These are phyloP conservation scores for Cryptocephalus primarius DNA, from an alignment of 2,888 invertebrate species.

Conservation along the genomic window DNA sequence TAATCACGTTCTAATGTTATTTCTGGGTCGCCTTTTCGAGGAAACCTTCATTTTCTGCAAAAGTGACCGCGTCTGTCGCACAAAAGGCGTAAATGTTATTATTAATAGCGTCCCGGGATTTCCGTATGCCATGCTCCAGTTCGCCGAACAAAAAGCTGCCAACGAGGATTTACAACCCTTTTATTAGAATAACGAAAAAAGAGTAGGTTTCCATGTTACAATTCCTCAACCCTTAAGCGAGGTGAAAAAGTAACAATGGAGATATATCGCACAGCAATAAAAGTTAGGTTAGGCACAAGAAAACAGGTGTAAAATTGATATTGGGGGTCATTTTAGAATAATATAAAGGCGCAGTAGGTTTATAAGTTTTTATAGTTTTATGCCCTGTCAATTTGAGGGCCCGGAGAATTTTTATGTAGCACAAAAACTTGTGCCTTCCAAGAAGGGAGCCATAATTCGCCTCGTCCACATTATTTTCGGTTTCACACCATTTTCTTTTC, in stretches of 20 bases:
- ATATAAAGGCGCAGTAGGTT: conserved; percentile 3
- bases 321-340: conserved; percentile 7
- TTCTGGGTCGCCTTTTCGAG: too few relatives aligned
- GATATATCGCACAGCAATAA: conserved; percentile 18
- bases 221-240: conserved; percentile 9
- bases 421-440: conserved; percentile 7
- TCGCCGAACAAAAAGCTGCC: conserved; percentile 14
- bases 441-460: conserved; percentile 1
- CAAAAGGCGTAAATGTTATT: conserved; percentile 3
- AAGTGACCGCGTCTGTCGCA: not conserved
- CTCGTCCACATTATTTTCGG: conserved; percentile 1
- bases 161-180: conserved; percentile 21
- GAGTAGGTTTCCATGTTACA: conserved; percentile 21
- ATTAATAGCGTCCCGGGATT: conserved; percentile 9
- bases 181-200: conserved; percentile 12
- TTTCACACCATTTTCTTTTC: conserved; percentile 2
- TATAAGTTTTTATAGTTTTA: conserved; percentile 17
- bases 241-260: conserved; percentile 15
- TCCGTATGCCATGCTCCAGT: conserved; percentile 4
- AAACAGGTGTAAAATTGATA: conserved; percentile 29
- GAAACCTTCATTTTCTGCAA: too few relatives aligned
- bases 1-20: too few relatives aligned
- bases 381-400: conserved; percentile 19
- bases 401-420: conserved; percentile 11
- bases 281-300: conserved; percentile 24